Percentiles rank a stretch among this genome's conserved stretches.
phyloP scores from a whole-genome alignment of 2,888 invertebrate species.

The Ophioninae sp. region DNA sequence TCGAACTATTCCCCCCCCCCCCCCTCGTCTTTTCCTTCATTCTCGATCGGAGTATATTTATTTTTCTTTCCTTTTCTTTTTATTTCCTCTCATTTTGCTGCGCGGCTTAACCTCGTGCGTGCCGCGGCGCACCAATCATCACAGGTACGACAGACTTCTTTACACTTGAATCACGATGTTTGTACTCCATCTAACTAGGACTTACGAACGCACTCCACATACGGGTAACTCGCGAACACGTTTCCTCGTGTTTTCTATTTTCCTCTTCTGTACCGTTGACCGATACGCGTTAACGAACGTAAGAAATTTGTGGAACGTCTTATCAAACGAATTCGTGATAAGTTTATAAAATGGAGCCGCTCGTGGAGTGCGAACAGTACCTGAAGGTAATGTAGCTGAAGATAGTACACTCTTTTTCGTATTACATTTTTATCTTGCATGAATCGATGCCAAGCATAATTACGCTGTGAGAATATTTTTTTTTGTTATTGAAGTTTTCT shows the following conservation, averaged over 20 bases:
- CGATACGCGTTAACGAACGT: conserved; percentile 38
- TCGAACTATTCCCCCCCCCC: conserved; percentile 37
- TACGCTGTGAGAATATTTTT: too few relatives aligned
- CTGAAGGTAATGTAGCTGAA: too few relatives aligned
- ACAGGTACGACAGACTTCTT: conserved; percentile 41
- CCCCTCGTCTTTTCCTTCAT: conserved; percentile 25
- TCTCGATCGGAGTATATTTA: conserved; percentile 22
- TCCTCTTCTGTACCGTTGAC: conserved; percentile 2
- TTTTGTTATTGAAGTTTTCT: too few relatives aligned
- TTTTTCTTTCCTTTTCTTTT: neutral
- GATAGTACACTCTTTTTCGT: too few relatives aligned
- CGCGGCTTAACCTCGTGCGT: conserved; percentile 20
- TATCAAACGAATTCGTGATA: conserved; percentile 45
- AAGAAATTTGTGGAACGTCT: conserved; percentile 50
- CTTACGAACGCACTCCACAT: conserved; percentile 8
- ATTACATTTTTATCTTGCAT: too few relatives aligned
- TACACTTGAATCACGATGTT: conserved; percentile 50
- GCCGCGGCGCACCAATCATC: conserved; percentile 32
- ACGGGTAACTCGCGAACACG: neutral
- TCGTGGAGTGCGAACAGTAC: neutral
- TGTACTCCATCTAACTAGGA: conserved; percentile 25
- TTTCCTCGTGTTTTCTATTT: conserved; percentile 51
- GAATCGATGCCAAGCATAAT: too few relatives aligned
- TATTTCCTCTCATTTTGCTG: conserved; percentile 26
- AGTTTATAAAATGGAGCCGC: conserved; percentile 35